Evolutionary conservation across 2,113 vertebrate genomes (phyloP), one percentile per base, ranked within the genome.

Genomic region (Pelecanoides urinatrix): DNA sequence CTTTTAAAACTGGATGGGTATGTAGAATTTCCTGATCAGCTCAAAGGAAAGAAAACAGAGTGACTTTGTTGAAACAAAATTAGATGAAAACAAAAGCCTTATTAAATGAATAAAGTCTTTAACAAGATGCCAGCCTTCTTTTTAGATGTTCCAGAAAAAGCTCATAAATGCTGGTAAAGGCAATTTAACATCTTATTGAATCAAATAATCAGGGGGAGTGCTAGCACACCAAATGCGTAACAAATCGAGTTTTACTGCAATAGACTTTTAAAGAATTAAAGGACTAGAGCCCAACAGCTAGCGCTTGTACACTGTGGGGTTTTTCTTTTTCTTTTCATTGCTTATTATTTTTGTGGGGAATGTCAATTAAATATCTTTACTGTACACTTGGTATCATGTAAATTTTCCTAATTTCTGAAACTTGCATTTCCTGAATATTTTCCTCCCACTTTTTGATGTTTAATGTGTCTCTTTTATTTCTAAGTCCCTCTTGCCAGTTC

Each of bases 301-400:
- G 27, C 52, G 63, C 21, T 71, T 63, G 66, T 23, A 47, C 6
- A 4, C 18, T 21, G 22, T 26, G 13, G 22, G 32, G 15, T 32
- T 11, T 16, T 58, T 7, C 38, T 72, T 67, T 62, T 58, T 13
- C 34, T 44, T 52, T 47, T 56, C 63, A 59, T 71, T 66, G 67
- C 49, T 72, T 65, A 49, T 77, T 67, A 66, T 12, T 93, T 95
- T 92, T 75, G 22, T 38, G 42, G 32, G 38, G 21, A 82, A 45
- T 74, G 88, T 86, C 63, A 88, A 72, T 94, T 92, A 92, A 92
- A 71, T 86, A 62, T 49, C 70, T 89, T 94, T 88, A 93, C 49
- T 73, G 55, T 34, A 65, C n/a, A 59, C 27, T 93, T 44, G 61
- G 52, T 45, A 7, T 13, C 29, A 81, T 82, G 38, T 76, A 70